These are phyloP conservation scores for Coelinius sp. DNA, from an alignment of 2,888 invertebrate genomes.

Conservation along the genomic window DNA sequence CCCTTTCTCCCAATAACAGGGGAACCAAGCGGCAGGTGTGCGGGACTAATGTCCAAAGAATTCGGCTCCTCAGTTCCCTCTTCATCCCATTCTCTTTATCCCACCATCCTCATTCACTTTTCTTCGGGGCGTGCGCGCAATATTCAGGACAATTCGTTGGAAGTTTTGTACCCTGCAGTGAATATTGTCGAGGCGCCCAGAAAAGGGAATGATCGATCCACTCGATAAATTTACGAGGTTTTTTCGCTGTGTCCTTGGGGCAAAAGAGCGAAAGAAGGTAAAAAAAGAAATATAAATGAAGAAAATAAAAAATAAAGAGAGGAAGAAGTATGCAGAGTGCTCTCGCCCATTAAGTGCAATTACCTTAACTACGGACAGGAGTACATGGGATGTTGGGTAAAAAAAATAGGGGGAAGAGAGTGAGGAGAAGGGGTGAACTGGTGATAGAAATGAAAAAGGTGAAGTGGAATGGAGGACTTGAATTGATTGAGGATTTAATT, in stretches of 20 bases:
- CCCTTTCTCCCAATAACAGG: conserved; percentile 7
- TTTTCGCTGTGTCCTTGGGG: conserved; percentile 1
- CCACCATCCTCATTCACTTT: conserved; percentile 40
- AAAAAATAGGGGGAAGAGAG: background rate
- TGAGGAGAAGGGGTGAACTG: conserved; percentile 4
- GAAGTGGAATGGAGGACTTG: conserved; percentile 39
- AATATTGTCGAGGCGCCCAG: conserved; percentile 22
- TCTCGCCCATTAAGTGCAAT: conserved; percentile 53
- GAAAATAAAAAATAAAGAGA: conserved; percentile 26
- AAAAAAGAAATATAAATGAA: conserved; percentile 34
- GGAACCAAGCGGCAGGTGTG: conserved; percentile 8
- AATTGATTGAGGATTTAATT: conserved; percentile 49
- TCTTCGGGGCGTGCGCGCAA: conserved; percentile 2
- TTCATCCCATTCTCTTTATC: conserved; percentile 33
- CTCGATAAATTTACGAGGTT: conserved; percentile 23
- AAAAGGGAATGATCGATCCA: conserved; percentile 27
- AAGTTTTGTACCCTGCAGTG: conserved; percentile 1
- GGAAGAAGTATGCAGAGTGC: conserved; percentile 28
- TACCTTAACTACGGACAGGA: conserved; percentile 47
- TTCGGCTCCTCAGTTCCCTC: background rate
- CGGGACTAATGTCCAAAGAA: conserved; percentile 18
- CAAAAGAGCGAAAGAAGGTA: conserved; percentile 20
- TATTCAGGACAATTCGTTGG: conserved; percentile 12
- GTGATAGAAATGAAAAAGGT: conserved; percentile 36
- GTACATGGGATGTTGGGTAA: background rate